Evolutionary conservation across 2,888 invertebrate genomes (phyloP).

Genomic region (Tryphoninae sp.): DNA sequence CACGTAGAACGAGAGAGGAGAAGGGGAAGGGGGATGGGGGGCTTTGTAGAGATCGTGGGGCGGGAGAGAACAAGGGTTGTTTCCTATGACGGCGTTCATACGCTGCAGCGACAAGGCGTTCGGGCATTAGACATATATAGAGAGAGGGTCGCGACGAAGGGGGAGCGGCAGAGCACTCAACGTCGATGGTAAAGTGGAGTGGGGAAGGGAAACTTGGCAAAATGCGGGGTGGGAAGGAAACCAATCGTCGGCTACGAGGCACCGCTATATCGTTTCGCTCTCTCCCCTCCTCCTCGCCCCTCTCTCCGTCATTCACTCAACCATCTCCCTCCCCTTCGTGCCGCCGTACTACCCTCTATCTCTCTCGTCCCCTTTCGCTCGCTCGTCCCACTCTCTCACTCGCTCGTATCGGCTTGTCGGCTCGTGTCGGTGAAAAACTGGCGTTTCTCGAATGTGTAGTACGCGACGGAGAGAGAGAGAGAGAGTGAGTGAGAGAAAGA

Average conservation of each 20-base stretch:
- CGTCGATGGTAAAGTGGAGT: slow-evolving; percentile 59
- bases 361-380: slow-evolving; percentile 25
- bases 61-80: slow-evolving; percentile 56
- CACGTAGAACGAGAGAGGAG: slow-evolving; percentile 17
- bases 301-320: slow-evolving; percentile 11
- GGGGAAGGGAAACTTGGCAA: slow-evolving; percentile 51
- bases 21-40: slow-evolving; percentile 45
- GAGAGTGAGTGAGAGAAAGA: neutral
- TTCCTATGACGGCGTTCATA: slow-evolving; percentile 60
- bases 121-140: slow-evolving; percentile 11
- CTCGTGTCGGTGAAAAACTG: neutral
- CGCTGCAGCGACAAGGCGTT: slow-evolving; percentile 54
- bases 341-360: slow-evolving; percentile 31
- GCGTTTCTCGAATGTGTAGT: neutral
- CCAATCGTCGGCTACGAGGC: slow-evolving; percentile 77
- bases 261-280: slow-evolving; percentile 35
- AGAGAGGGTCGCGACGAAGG: slow-evolving; percentile 56
- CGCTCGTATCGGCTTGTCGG: neutral
- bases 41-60: slow-evolving; percentile 9
- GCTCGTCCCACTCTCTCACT: neutral
- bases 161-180: slow-evolving; percentile 53
- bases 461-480: neutral
- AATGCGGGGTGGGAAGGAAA: slow-evolving; percentile 75
- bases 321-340: slow-evolving; percentile 20
- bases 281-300: slow-evolving; percentile 9